phyloP scores from a whole-genome alignment of 2,888 invertebrate species.

The Agriotes lineatus region DNA sequence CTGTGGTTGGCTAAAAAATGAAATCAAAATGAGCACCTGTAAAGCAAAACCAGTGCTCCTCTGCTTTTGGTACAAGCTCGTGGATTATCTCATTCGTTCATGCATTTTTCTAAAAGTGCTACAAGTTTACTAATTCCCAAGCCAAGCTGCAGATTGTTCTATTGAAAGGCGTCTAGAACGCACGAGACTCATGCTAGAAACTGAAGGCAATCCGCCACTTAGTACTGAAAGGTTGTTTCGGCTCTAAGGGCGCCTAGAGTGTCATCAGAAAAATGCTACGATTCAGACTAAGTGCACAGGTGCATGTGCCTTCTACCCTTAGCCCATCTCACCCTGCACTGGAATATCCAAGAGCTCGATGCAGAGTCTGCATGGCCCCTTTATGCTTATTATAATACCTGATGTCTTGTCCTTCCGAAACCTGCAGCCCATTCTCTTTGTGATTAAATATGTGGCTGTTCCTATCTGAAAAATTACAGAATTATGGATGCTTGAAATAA shows the following conservation, averaged over 20 bases:
- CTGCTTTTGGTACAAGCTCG: neutral
- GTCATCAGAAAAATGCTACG: neutral
- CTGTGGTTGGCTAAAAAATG: constrained; percentile 55
- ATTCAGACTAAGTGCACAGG: constrained; percentile 21
- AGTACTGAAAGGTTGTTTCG: too few species aligned
- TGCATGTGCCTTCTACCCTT: constrained; percentile 34
- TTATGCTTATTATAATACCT: constrained; percentile 66
- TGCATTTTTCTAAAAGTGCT: neutral
- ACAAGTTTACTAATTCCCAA: neutral
- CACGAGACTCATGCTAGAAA: neutral
- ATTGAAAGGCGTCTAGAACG: neutral
- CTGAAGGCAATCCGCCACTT: too few species aligned
- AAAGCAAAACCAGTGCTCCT: neutral
- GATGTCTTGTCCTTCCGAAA: constrained; percentile 62
- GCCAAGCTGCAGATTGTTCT: neutral
- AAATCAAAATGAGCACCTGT: neutral
- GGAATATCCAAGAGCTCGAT: constrained; percentile 62
- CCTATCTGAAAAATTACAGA: constrained; percentile 61
- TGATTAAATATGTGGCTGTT: constrained; percentile 79
- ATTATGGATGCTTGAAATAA: neutral
- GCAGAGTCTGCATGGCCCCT: constrained; percentile 63
- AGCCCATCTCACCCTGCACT: constrained; percentile 58
- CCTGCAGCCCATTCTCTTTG: constrained; percentile 74
- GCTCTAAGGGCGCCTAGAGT: neutral
- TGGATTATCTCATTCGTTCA: neutral